Conservation (phyloP, 2,888 invertebrate species). For the Microctonus brassicae region DNA sequence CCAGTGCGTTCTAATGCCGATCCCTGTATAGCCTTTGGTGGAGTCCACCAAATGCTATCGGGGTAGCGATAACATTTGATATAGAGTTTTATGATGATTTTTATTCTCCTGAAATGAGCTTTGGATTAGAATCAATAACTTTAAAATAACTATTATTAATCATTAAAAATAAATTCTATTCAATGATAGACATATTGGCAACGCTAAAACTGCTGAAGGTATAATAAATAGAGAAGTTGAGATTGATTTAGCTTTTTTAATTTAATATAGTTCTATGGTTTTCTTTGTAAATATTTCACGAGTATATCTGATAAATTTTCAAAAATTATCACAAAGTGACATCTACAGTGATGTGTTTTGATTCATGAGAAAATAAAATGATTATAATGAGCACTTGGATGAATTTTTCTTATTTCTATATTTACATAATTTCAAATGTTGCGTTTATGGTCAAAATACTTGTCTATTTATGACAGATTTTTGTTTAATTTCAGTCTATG, state of each 20-base stretch:
- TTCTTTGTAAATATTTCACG: slow-evolving; percentile 11
- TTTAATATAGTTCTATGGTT: slow-evolving; percentile 17
- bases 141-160: no score
- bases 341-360: slow-evolving; percentile 43
- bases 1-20: no score
- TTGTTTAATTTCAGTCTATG: slow-evolving; percentile 51
- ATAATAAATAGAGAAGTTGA: not conserved
- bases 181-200: no score
- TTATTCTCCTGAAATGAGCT: no score
- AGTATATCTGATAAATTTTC: slow-evolving; percentile 4
- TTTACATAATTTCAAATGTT: slow-evolving; percentile 5
- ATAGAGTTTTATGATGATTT: not conserved
- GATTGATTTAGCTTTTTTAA: not conserved
- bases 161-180: no score
- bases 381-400: slow-evolving; percentile 12
- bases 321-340: slow-evolving; percentile 52
- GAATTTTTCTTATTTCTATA: slow-evolving; percentile 7
- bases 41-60: no score
- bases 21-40: no score
- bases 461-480: slow-evolving; percentile 52
- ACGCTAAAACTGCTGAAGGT: not conserved
- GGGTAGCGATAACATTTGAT: not conserved
- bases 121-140: no score
- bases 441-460: slow-evolving; percentile 42
- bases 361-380: slow-evolving; percentile 29